These are phyloP conservation scores for Podotricha telesiphe DNA, from an alignment of 2,888 invertebrate species.

Conservation along the genomic window DNA sequence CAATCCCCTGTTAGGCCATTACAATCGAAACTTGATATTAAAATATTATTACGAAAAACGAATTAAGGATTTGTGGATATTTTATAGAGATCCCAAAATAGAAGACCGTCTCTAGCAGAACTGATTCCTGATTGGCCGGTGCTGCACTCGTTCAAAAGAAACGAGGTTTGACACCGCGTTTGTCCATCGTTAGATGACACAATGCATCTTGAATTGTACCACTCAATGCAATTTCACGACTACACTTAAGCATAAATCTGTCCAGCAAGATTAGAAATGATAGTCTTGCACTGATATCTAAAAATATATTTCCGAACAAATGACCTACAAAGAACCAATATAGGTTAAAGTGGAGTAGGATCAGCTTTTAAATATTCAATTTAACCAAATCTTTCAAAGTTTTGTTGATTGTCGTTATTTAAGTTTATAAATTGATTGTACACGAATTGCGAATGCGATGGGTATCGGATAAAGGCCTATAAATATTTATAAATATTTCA, in stretches of 20 bases:
- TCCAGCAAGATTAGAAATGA: constrained; percentile 56
- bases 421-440: neutral
- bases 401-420: neutral
- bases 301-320: constrained; percentile 42
- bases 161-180: constrained; percentile 90
- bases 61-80: constrained; percentile 71
- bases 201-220: constrained; percentile 75
- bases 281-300: constrained; percentile 49
- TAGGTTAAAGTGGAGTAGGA: constrained; percentile 32
- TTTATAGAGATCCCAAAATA: constrained; percentile 83
- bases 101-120: constrained; percentile 96
- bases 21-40: constrained; percentile 23
- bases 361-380: constrained; percentile 8
- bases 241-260: constrained; percentile 53
- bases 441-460: neutral
- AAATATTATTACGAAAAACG: constrained; percentile 35
- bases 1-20: neutral
- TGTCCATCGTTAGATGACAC: constrained; percentile 69
- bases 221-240: constrained; percentile 65
- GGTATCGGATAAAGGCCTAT: constrained; percentile 16
- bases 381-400: neutral
- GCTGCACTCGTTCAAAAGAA: constrained; percentile 91
- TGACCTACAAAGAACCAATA: constrained; percentile 43
- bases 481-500: constrained; percentile 31
- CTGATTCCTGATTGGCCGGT: constrained; percentile 98